phyloP scores from a whole-genome alignment of 30 jellyfish, hydroid and myxozoan genomes.

The Clytia hemisphaerica region DNA sequence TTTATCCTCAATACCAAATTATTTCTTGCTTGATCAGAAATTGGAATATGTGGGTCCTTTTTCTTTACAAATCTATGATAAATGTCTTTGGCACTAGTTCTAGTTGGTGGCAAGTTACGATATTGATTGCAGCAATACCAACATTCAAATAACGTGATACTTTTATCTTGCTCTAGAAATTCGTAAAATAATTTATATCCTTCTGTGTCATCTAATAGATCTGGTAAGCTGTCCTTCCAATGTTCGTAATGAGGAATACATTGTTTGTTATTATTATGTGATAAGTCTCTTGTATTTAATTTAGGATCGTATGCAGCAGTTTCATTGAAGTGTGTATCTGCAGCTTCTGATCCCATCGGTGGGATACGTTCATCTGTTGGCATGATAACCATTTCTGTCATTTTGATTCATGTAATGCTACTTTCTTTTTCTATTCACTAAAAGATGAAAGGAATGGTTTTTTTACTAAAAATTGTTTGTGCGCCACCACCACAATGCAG shows the following conservation, averaged over 20 bases:
- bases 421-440: no score
- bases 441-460: no score
- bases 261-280: not conserved
- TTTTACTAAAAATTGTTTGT: no score
- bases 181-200: slow-evolving; percentile 23
- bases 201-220: slow-evolving; percentile 20
- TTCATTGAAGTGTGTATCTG: not conserved
- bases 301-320: not conserved
- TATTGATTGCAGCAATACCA: slow-evolving; percentile 28
- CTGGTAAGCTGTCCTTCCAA: slow-evolving; percentile 11
- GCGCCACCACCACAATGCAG: no score
- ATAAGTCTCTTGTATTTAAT: not conserved
- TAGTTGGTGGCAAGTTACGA: slow-evolving; percentile 14
- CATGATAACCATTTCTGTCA: slow-evolving; percentile 6
- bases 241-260: slow-evolving; percentile 14
- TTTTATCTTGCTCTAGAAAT: slow-evolving; percentile 16
- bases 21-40: slow-evolving; percentile 64
- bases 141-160: slow-evolving; percentile 15
- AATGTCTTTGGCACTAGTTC: slow-evolving; percentile 66
- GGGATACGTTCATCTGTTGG: slow-evolving; percentile 18
- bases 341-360: slow-evolving; percentile 38
- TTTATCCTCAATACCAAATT: slow-evolving; percentile 50
- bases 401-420: no score
- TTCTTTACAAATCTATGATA: slow-evolving; percentile 63
- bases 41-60: slow-evolving; percentile 56